Base-by-base conservation (phyloP, 2,797 vertebrate genomes). In the Sciaenops ocellatus region DNA sequence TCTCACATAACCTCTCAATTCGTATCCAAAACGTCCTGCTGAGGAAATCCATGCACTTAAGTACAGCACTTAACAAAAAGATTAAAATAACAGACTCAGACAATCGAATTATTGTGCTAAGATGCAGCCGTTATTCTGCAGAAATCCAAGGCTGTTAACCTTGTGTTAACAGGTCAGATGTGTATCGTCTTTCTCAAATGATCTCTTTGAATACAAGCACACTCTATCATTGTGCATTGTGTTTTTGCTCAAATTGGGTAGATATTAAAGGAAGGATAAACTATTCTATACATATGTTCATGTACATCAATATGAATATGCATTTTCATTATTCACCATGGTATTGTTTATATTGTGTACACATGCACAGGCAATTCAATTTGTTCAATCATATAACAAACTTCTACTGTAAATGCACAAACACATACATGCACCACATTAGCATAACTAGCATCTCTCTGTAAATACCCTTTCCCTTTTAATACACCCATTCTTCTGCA, bases 111-210 rank as follows among this genome's bases (percentile, higher is more conserved):
- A 18, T 62, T 56, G 44, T 71, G 65, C 73, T 47, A 60, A 5
- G 1, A 30, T 66, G 16, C 46, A 34, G 34, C 73, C 66, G 83
- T 82, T 69, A 75, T 75, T 60, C 22, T 71, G 48, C 8, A 51
- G n/a, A 63, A 42, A 30, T 56, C 24, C 7, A 16, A 6, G 2
- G 15, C 46, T 1, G 28, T 6, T n/a, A n/a, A n/a, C n/a, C n/a
- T n/a, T 50, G 18, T 51, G 12, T 30, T 68, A 56, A 68, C 16
- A 54, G 11, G 28, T 56, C 13, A 52, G n/a, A 38, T 48, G 20
- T 22, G 12, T 65, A 4, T 34, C 34, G 34, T 47, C 38, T 38
- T 47, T 8, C 2, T 67, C 5, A 7, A 24, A 54, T 41, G 1
- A 17, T n/a, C 38, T 61, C 7, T 44, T 22, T 52, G 6, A 62